Conservation (phyloP, 2,797 vertebrate genomes). For the Oryzias dopingdopingensis region DNA sequence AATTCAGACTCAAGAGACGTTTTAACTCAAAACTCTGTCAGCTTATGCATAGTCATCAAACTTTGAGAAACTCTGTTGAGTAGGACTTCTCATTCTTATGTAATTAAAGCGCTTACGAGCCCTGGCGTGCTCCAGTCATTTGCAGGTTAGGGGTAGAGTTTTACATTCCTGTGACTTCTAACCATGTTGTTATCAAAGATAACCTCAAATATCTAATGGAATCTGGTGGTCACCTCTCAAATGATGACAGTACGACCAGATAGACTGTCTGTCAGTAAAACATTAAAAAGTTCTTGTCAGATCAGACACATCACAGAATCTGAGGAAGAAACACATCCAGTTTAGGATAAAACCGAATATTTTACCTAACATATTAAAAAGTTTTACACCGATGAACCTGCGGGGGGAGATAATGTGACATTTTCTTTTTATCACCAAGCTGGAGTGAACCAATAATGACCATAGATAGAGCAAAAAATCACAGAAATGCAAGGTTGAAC, state of each 20-base stretch:
- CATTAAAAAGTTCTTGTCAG: not conserved
- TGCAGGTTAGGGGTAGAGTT: too few relatives aligned
- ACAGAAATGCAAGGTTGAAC: constrained; percentile 1
- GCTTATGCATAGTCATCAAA: too few relatives aligned
- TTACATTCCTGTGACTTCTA: not conserved
- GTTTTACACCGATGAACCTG: not conserved
- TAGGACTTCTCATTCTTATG: too few relatives aligned
- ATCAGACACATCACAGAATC: not conserved
- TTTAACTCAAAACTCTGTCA: too few relatives aligned
- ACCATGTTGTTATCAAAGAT: not conserved
- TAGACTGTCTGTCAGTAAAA: not conserved
- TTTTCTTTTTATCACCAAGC: not conserved
- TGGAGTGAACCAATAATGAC: too few relatives aligned
- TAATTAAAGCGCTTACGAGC: too few relatives aligned
- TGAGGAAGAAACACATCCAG: not conserved
- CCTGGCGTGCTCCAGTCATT: too few relatives aligned
- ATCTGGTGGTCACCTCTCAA: not conserved
- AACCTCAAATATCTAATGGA: not conserved
- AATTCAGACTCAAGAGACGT: too few relatives aligned
- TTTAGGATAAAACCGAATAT: not conserved
- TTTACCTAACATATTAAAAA: not conserved
- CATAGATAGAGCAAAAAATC: too few relatives aligned
- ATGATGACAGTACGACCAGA: not conserved
- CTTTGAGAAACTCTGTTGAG: too few relatives aligned
- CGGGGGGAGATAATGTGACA: not conserved